Percentiles rank a stretch among this genome's conserved stretches.
phyloP scores from a whole-genome alignment of 2,888 invertebrate genomes.

The Hydroisotoma schaefferi region DNA sequence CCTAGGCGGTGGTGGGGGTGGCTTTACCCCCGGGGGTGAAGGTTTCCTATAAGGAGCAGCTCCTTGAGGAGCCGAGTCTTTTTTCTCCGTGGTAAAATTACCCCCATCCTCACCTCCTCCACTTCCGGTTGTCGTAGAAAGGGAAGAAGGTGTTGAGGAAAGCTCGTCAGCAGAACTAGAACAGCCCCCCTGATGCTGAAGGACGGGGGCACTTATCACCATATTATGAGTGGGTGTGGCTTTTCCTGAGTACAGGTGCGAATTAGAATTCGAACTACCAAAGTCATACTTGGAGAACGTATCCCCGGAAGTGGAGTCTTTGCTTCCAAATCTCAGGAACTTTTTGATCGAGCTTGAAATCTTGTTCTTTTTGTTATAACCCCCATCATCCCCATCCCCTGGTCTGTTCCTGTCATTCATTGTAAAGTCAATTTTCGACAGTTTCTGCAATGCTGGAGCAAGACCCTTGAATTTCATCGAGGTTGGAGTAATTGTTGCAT shows the following conservation, averaged over 20 bases:
- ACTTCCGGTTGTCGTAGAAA: neutral
- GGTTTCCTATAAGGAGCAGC: conserved; percentile 22
- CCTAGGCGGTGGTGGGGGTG: conserved; percentile 47
- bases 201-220: conserved; percentile 4
- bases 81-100: conserved; percentile 17
- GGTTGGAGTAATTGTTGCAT: conserved; percentile 47
- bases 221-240: neutral
- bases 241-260: neutral
- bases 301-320: conserved; percentile 18
- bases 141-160: neutral
- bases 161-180: neutral
- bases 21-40: conserved; percentile 21
- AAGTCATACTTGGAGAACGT: conserved; percentile 28
- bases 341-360: conserved; percentile 46
- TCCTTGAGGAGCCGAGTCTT: conserved; percentile 22
- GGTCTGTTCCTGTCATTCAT: conserved; percentile 21
- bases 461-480: conserved; percentile 45
- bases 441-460: conserved; percentile 44
- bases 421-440: conserved; percentile 42
- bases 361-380: conserved; percentile 45
- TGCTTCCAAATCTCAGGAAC: conserved; percentile 42
- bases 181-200: neutral
- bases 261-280: neutral
- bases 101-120: neutral
- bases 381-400: conserved; percentile 31